phyloP scores from a whole-genome alignment of 2,888 invertebrate species.

The Cantharis rufa region DNA sequence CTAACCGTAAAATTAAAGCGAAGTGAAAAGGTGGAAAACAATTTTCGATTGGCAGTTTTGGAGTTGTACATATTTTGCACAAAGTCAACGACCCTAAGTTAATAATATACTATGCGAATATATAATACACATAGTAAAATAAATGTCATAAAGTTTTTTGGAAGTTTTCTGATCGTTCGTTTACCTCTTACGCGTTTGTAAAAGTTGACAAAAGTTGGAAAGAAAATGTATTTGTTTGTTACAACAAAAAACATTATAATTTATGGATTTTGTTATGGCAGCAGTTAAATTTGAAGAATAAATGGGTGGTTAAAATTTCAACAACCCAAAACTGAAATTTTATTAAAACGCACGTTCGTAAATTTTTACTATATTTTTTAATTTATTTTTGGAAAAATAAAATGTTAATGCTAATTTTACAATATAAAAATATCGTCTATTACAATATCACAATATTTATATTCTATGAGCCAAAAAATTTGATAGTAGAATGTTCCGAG shows the following conservation, averaged over 20 bases:
- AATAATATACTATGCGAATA: neutral
- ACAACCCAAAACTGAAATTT: neutral
- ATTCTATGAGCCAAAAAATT: neutral
- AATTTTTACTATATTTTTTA: neutral
- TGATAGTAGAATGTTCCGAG: neutral
- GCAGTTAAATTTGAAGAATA: neutral
- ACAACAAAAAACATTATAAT: neutral
- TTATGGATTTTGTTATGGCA: neutral
- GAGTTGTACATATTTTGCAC: conserved; percentile 25
- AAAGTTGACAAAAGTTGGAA: neutral
- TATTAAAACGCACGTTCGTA: neutral
- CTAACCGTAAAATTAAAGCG: neutral
- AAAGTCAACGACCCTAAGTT: conserved; percentile 28
- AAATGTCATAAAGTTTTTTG: neutral
- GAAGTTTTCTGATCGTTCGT: neutral
- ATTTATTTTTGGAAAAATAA: neutral
- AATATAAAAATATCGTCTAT: neutral
- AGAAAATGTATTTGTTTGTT: neutral
- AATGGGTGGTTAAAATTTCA: neutral
- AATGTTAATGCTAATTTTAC: neutral
- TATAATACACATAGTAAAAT: neutral
- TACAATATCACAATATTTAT: neutral
- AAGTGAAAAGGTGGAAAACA: neutral
- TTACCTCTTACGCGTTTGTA: neutral
- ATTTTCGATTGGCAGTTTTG: conserved; percentile 11